These are phyloP conservation scores for Napeogenes inachia DNA, from an alignment of 2,888 invertebrate species.

Conservation along the genomic window DNA sequence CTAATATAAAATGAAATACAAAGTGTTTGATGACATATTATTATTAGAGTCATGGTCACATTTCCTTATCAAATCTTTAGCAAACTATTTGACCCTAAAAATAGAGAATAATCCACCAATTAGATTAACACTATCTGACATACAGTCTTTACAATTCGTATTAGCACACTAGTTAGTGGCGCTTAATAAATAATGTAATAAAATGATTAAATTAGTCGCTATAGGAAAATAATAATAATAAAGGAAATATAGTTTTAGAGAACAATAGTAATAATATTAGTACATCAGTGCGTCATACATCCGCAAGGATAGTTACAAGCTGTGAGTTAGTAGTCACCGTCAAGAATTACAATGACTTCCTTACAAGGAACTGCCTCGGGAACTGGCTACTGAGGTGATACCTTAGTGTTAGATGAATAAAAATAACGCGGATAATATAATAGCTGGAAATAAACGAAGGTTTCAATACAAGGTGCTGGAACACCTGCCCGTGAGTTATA, in stretches of 20 bases:
- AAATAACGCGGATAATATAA: conserved; percentile 53
- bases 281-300: conserved; percentile 20
- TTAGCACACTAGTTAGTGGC: too few species aligned
- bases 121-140: too few species aligned
- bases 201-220: not conserved
- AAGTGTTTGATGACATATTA: too few species aligned
- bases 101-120: too few species aligned
- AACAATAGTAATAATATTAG: not conserved
- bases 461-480: conserved; percentile 61
- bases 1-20: too few species aligned
- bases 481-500: conserved; percentile 50
- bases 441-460: conserved; percentile 56
- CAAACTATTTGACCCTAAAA: too few species aligned
- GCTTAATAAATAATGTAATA: not conserved
- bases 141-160: too few species aligned
- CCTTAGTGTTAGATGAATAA: conserved; percentile 31
- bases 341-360: conserved; percentile 55
- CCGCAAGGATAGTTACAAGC: conserved; percentile 29
- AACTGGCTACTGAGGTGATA: conserved; percentile 12
- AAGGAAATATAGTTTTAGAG: conserved; percentile 5
- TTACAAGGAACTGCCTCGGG: conserved; percentile 25
- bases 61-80: too few species aligned
- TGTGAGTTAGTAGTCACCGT: conserved; percentile 23
- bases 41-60: too few species aligned
- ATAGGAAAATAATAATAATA: not conserved